Base-by-base conservation (phyloP, 37 sponge, comb jelly and placozoan genomes). In the Tethya wilhelma region DNA sequence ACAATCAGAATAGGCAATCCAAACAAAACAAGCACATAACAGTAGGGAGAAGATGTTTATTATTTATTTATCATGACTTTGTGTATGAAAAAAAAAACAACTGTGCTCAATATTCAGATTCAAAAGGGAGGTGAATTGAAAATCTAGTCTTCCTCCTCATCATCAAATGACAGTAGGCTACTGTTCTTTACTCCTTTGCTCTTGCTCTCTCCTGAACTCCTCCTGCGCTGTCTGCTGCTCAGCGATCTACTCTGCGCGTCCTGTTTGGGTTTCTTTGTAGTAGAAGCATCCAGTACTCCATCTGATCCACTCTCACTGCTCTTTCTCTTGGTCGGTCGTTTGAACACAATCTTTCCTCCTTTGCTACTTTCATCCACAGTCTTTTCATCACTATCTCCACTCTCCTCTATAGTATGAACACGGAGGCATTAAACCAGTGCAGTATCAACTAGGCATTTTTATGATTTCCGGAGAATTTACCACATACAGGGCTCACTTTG, bases 161-260 rank as follows among this genome's bases (percentile, higher is more conserved):
- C 83, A 38, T 67, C 78, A 89, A 89, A 89, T 30, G 89, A 89
- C 2, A 89, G 45, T 33, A 89, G 64, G 38, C 84, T 89, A 8
- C 37, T 69, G 64, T 82, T 82, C 41, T 82, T 82, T 8, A 89
- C 66, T 1, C 78, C 55, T 25, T 60, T 56, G 17, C 59, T 68
- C 22, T 60, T 59, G 43, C 76, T 70, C 43, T 78, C 69, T 43
- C 44, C 44, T 32, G 62, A 44, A 5, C 26, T 19, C 3, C 68
- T 67, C 5, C 39, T 69, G 22, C 69, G 53, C 34, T 59, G 46
- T 44, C 43, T 74, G 57, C 2, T 66, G 43, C 44, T 5, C 25
- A 44, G 29, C 22, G 28, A 23, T 25, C n/a, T 42, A n/a, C 26
- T 38, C 30, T 44, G 33, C 20, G 30, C 26, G 9, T 69, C 77